Evolutionary conservation across 1,140 invertebrate species (phyloP).

Genomic region (Aphaenogaster ashmeadi): DNA sequence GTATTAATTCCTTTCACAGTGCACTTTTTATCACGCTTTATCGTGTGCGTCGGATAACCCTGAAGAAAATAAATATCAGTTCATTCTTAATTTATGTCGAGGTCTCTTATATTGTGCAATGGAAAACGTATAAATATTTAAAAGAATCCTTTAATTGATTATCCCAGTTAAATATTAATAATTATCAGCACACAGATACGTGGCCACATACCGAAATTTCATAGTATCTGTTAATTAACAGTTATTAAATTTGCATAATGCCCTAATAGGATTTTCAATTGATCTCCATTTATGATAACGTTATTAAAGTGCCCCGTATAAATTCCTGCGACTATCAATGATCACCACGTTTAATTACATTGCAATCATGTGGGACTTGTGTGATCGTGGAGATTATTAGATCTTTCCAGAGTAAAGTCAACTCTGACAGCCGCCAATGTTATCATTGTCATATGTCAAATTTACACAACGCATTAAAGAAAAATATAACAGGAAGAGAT

Average conservation of each 20-base stretch:
- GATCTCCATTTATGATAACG: slow-evolving; percentile 57
- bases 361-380: slow-evolving; percentile 25
- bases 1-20: background rate
- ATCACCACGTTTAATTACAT: slow-evolving; percentile 30
- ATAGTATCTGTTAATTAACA: slow-evolving; percentile 46
- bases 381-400: slow-evolving; percentile 34
- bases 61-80: slow-evolving; percentile 5
- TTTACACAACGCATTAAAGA: background rate
- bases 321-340: slow-evolving; percentile 40
- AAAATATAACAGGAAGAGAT: slow-evolving; percentile 1
- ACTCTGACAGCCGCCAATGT: background rate
- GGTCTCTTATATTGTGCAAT: background rate
- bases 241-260: slow-evolving; percentile 63
- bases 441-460: background rate
- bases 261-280: slow-evolving; percentile 58
- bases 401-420: slow-evolving; percentile 32
- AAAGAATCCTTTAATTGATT: background rate
- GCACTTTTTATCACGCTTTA: slow-evolving; percentile 38
- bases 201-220: slow-evolving; percentile 8
- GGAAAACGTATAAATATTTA: background rate
- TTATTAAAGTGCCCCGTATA: slow-evolving; percentile 48
- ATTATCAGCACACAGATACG: background rate
- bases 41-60: slow-evolving; percentile 40
- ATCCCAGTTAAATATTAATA: slow-evolving; percentile 11
- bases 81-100: slow-evolving; percentile 34